Evolutionary conservation across 2,797 vertebrate genomes (phyloP), one percentile per base, ranked within the genome.

Genomic region (Esox lucius): DNA sequence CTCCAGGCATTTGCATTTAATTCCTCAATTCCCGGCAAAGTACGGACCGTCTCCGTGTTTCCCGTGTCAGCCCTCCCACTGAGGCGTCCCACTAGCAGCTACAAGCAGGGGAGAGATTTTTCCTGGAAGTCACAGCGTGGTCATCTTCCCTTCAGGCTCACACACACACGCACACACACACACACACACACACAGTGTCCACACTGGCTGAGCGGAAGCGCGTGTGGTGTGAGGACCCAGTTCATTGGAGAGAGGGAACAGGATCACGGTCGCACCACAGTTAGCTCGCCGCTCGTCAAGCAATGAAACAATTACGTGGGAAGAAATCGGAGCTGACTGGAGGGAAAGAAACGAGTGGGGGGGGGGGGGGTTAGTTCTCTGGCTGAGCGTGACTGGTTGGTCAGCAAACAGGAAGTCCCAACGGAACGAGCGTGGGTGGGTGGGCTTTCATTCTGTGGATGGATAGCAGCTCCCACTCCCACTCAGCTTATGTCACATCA

Each of bases 1-100:
- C 88, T 91, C 74, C 75, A 75, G 80, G 81, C 87, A 93, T 92
- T 91, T 91, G 89, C 91, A 93, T 93, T 90, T 92, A 86, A 88
- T 87, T 91, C 87, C 85, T 88, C 90, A 90, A 92, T 90, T 91
- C 86, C 88, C 85, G 51, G 72, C 77, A 78, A 78, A 89, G 86
- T 89, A 89, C 90, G 84, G 82, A 77, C 77, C 19, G 84, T 72
- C 62, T 76, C 51, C 56, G 72, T 51, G 70, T 22, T 74, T 88
- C 78, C 75, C 46, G n/a, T 17, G 33, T 53, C 15, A 15, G 87
- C 88, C 86, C 85, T 80, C 85, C 87, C 81, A 84, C 83, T 71
- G 70, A 79, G 81, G 85, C 87, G 86, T 35, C 66, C 46, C 64
- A 72, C 71, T 42, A 85, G 85, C 73, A 89, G 80, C 77, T 82